Evolutionary conservation across 2,888 invertebrate genomes (phyloP), one percentile per base, ranked within the genome.

Genomic region (Drosophila stalkeri): DNA sequence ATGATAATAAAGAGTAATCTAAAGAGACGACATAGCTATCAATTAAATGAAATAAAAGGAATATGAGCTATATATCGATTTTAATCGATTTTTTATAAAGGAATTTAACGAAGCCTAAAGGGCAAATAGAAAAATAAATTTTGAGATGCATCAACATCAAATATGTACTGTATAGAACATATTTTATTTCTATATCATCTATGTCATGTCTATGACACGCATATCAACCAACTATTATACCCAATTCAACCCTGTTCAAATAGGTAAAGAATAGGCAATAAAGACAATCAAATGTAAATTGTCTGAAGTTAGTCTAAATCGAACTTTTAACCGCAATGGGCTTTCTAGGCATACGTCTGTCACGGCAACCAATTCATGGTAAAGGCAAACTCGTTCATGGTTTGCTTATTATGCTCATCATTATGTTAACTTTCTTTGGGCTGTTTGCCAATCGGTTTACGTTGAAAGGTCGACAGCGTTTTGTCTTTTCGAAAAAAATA

Each of bases 381-480:
- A 63, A 59, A 3, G 68, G 71, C 9, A 62, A 60, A n/a, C 31
- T 84, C 12, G 63, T 86, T 2, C 75, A 72, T 39, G 16, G 72
- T 0, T 23, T 86, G 46, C 68, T 90, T 0, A 57, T 72, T 1
- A 68, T 41, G 3, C 44, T 82, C 8, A 52, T 82, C 6, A 27
- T 41, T 18, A 41, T 90, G 18, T 37, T 90, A 56, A 82, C 81
- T 6, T 3, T 69, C 2, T 88, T 73, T n/a, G 86, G 91, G 3
- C 75, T 87, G 0, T 74, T 90, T 56, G 54, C 80, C 16, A 82
- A 74, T 60, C 86, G 83, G 0, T 90, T 76, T 54, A 65, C 63
- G 1, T n/a, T 63, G 2, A 61, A 63, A n/a, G 67, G 75, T 0
- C 75, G 78, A 2, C 39, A 66, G 14, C 86, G 72, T 5, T 90